phyloP scores from a whole-genome alignment of 2,888 invertebrate species.

The Colostygia pectinataria region DNA sequence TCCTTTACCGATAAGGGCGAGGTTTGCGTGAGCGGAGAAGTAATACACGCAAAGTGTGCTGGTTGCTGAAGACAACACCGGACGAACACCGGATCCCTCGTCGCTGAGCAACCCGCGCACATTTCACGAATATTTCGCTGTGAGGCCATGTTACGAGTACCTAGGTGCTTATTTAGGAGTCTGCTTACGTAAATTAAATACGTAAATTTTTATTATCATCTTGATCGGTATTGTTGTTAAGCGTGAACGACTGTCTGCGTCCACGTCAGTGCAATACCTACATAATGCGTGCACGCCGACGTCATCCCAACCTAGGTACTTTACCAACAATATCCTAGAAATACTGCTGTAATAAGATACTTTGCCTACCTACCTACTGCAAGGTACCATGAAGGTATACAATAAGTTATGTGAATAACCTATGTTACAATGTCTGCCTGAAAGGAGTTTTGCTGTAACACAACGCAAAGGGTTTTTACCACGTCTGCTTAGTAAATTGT shows the following conservation, averaged over 20 bases:
- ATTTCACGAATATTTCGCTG: constrained; percentile 59
- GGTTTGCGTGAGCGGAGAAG: constrained; percentile 45
- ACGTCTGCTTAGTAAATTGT: too few relatives aligned
- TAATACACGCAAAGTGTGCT: constrained; percentile 62
- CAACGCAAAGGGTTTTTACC: too few relatives aligned
- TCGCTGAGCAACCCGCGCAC: constrained; percentile 65
- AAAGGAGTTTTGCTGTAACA: too few relatives aligned
- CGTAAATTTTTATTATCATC: constrained; percentile 16
- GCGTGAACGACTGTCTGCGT: background rate
- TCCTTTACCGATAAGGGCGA: constrained; percentile 48
- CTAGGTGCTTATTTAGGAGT: constrained; percentile 22
- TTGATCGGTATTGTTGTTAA: constrained; percentile 22
- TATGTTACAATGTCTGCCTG: too few relatives aligned
- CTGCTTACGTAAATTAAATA: constrained; percentile 24
- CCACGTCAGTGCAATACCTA: background rate
- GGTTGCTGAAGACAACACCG: constrained; percentile 77
- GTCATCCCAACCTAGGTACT: constrained; percentile 1
- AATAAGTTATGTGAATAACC: too few relatives aligned
- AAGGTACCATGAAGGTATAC: too few relatives aligned
- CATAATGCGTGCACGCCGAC: constrained; percentile 12
- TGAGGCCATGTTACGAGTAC: constrained; percentile 38
- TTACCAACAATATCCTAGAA: constrained; percentile 1
- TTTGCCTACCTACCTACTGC: background rate
- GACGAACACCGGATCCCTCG: constrained; percentile 73
- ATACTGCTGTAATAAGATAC: background rate